Base-by-base conservation (phyloP, 2,797 vertebrate species). In the Arrhamphus sclerolepis region DNA sequence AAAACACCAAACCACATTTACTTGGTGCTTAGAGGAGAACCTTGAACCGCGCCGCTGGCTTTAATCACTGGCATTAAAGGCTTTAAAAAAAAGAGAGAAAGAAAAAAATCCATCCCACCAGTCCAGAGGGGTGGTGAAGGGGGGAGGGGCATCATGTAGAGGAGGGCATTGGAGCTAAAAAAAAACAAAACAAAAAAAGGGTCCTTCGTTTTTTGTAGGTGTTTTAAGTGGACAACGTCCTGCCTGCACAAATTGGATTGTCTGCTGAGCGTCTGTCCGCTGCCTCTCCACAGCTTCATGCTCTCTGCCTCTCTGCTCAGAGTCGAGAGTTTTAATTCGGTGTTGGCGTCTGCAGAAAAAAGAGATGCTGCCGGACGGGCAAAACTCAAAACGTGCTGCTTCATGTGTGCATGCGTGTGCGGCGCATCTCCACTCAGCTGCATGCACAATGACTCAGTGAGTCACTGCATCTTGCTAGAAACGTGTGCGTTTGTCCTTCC, bases 1-100 rank as follows among this genome's bases (percentile, higher is more conserved):
- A 28, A 57, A 47, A 21, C 9, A 52, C 47, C 48, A 66, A 44
- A 61, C 41, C 19, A 49, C 28, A 66, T 57, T 67, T 53, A 68
- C 52, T 57, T n/a, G 3, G 16, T 7, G 67, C 63, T 80, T 56
- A 75, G 63, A 4, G 17, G 28, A 75, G 70, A 59, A 72, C 72
- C 78, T 83, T 44, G 6, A 67, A 57, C 66, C 17, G 71, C 28
- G 66, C 69, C 63, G 24, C 41, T 4, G 46, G 58, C 58, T 82
- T 72, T 82, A 75, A 79, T 85, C 81, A 78, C 67, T 26, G 47
- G 66, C 66, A 82, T 83, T 85, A 85, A 79, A 70, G 59, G 80
- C 80, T 80, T 71, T 34, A 38, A 38, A 11, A 34, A 34, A 34
- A 34, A 34, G 24, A 26, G 6, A 26, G 24, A 34, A 34, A 38